Conservation (phyloP, 2,888 invertebrate genomes). For the Rapana venosa region DNA sequence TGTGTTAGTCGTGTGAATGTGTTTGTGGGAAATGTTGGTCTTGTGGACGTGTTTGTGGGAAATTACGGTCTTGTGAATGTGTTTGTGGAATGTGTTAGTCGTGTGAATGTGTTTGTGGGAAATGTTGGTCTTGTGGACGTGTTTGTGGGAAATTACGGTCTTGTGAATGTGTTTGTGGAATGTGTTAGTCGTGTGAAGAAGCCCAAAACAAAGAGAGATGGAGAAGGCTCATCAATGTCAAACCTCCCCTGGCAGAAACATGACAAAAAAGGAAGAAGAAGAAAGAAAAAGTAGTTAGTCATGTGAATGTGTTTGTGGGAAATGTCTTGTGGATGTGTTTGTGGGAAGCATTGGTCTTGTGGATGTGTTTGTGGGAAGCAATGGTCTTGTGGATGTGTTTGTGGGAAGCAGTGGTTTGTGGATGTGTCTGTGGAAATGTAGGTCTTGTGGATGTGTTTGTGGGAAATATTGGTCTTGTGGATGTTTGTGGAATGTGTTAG, state of each 20-base stretch:
- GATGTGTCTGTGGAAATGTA: neutral
- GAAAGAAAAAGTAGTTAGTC: too few species aligned
- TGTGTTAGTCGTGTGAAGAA: too few species aligned
- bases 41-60: too few species aligned
- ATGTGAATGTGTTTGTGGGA: neutral
- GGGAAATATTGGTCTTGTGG: neutral
- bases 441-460: neutral
- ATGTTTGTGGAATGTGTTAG: neutral
- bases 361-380: too few species aligned
- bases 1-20: neutral
- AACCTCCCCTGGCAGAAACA: too few species aligned
- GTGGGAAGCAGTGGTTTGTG: neutral
- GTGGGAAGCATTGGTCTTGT: too few species aligned
- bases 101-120: neutral
- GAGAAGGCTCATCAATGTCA: too few species aligned
- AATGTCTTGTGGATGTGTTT: too few species aligned
- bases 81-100: neutral
- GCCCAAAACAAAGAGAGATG: too few species aligned
- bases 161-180: neutral
- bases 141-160: neutral
- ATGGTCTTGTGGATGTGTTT: neutral
- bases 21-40: neutral
- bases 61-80: neutral
- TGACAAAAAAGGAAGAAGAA: too few species aligned
- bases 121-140: neutral